phyloP scores from a whole-genome alignment of 2,797 vertebrate species.

The Neomorphus geoffroyi region DNA sequence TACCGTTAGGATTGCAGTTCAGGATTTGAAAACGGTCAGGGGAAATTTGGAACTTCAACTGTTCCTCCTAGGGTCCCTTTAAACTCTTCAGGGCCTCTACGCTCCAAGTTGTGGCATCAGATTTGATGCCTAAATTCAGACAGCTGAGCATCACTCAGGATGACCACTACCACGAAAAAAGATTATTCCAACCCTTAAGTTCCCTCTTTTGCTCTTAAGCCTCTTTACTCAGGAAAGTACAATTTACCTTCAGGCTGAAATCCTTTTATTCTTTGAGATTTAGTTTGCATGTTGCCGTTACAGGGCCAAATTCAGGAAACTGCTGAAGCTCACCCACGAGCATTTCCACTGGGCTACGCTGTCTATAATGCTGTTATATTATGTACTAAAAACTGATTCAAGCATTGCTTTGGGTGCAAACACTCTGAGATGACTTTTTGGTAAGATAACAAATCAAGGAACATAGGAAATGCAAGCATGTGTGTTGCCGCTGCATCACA shows the following conservation, averaged over 20 bases:
- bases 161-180: not conserved
- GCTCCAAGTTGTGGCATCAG: not conserved
- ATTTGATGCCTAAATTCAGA: not conserved
- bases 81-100: not conserved
- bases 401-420: not conserved
- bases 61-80: not conserved
- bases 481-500: not conserved
- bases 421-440: not conserved
- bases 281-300: not conserved
- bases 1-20: not conserved
- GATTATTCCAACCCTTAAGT: not conserved
- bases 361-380: not conserved
- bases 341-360: not conserved
- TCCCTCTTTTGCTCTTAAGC: not conserved
- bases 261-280: not conserved
- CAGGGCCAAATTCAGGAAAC: not conserved
- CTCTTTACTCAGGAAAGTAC: not conserved
- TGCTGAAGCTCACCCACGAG: not conserved
- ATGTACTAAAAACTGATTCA: not conserved
- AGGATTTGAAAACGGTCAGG: rapidly evolving
- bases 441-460: not conserved
- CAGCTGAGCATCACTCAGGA: not conserved
- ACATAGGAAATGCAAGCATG: not conserved
- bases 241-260: not conserved
- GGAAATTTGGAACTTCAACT: not conserved